A percentile compares a stretch with the other conserved stretches of the same genome.
phyloP scores from a whole-genome alignment of 2,888 invertebrate genomes.

The Drosophila glabriapex region DNA sequence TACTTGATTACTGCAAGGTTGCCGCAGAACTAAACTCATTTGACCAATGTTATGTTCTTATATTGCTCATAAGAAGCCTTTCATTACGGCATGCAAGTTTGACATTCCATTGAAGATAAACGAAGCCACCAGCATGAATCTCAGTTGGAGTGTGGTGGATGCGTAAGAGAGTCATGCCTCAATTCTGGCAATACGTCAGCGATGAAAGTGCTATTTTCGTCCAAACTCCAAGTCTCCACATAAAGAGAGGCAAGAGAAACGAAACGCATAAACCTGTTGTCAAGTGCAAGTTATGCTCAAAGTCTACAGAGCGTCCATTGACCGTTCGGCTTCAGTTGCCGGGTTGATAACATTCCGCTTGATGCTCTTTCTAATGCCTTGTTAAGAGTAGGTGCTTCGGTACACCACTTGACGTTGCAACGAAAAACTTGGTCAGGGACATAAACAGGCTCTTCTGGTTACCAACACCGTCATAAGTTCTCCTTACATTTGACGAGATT shows the following conservation, averaged over 20 bases:
- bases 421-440: slow-evolving; percentile 68
- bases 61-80: slow-evolving; percentile 84
- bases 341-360: slow-evolving; percentile 50
- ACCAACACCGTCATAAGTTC: slow-evolving; percentile 4
- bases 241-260: slow-evolving; percentile 13
- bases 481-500: background rate
- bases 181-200: slow-evolving; percentile 56
- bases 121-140: slow-evolving; percentile 6
- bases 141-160: slow-evolving; percentile 15
- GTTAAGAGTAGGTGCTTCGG: slow-evolving; percentile 37
- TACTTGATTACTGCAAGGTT: slow-evolving; percentile 85
- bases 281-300: slow-evolving; percentile 34
- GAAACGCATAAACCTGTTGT: slow-evolving; percentile 60
- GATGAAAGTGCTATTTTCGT: slow-evolving; percentile 53
- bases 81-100: slow-evolving; percentile 64
- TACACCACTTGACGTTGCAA: slow-evolving; percentile 19
- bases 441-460: slow-evolving; percentile 58
- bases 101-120: slow-evolving; percentile 34
- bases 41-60: slow-evolving; percentile 85
- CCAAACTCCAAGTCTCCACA: slow-evolving; percentile 18
- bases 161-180: slow-evolving; percentile 52
- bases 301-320: slow-evolving; percentile 79
- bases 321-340: slow-evolving; percentile 82
- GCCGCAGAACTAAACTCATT: slow-evolving; percentile 85
- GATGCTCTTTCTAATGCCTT: slow-evolving; percentile 24